Percentiles rank a stretch among this genome's conserved stretches.
These are phyloP conservation scores for Adoxophyes honmai DNA, from an alignment of 1,140 invertebrate species.

Conservation along the genomic window DNA sequence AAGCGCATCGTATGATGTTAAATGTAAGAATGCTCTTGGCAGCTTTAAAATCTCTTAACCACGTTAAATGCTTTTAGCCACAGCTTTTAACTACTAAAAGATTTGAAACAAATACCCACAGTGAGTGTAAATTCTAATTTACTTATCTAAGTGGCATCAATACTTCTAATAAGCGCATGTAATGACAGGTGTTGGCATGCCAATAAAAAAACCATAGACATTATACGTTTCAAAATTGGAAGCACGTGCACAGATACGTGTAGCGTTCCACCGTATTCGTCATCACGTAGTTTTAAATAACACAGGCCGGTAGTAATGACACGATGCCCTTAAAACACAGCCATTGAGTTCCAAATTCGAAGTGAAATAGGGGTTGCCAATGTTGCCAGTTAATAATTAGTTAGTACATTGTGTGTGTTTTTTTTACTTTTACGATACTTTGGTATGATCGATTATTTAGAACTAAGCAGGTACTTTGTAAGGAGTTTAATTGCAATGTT, in stretches of 20 bases:
- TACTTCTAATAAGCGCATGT: no score
- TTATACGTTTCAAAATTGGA: constrained; percentile 1
- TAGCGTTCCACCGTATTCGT: constrained; percentile 7
- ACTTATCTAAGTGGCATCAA: no score
- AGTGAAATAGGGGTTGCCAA: background rate
- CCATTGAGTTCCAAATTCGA: constrained; percentile 8
- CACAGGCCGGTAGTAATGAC: constrained; percentile 13
- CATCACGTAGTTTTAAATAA: constrained; percentile 11
- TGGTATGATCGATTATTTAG: no score
- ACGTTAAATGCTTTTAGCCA: background rate
- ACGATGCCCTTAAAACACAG: background rate
- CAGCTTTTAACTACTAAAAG: no score
- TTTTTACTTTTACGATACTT: no score
- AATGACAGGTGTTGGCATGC: no score
- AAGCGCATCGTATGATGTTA: constrained; percentile 12
- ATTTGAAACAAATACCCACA: no score
- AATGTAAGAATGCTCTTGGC: background rate
- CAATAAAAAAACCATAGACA: background rate
- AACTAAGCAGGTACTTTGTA: no score
- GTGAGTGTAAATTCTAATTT: no score
- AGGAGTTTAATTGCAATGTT: no score
- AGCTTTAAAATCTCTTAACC: background rate
- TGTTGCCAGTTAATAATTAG: no score
- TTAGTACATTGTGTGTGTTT: no score
- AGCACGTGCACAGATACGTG: constrained; percentile 14